Evolutionary conservation across 2,888 invertebrate species (phyloP), one percentile per base, ranked within the genome.

Genomic region (Heliconius aoede): DNA sequence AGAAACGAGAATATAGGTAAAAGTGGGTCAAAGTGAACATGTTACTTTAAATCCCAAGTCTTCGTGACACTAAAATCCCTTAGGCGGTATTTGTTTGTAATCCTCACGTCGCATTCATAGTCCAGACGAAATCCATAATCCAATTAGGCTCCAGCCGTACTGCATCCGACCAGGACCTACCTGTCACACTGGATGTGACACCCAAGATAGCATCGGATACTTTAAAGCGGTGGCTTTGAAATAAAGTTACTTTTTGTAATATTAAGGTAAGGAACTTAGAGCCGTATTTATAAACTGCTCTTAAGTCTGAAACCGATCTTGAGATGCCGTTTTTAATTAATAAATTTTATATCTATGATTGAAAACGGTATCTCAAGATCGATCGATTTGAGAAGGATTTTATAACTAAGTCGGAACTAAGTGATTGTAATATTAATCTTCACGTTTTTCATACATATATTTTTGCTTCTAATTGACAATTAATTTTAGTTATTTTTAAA

Each of bases 81-180:
- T 77, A 76, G 73, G 81, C 76, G 74, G 77, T 79, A 76, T 77
- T 61, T 61, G 40, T 36, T 72, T 61, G 78, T 90, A 91, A 91
- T 90, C 90, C 90, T 87, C 89, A 87, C 88, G 88, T 88, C 88
- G 89, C 87, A 89, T 88, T 89, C 87, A 86, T 85, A 88, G 91
- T 89, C 89, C 90, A 91, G 91, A 89, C 91, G 90, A 90, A 91
- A 91, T 91, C 91, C 91, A 92, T 90, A 91, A 91, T 91, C 92
- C 91, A 92, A 92, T 93, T 92, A 92, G 85, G 82, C 82, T 79
- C 79, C 81, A 80, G 78, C 81, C 74, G 62, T 77, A 76, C 81
- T 78, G 79, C 77, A 72, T 79, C 72, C 77, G 76, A 79, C 79
- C 73, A 68, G 81, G 83, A 81, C 78, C 76, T 80, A 79, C 72